Conservation (phyloP, 2,888 invertebrate genomes). For the Creontiades dilutus region DNA sequence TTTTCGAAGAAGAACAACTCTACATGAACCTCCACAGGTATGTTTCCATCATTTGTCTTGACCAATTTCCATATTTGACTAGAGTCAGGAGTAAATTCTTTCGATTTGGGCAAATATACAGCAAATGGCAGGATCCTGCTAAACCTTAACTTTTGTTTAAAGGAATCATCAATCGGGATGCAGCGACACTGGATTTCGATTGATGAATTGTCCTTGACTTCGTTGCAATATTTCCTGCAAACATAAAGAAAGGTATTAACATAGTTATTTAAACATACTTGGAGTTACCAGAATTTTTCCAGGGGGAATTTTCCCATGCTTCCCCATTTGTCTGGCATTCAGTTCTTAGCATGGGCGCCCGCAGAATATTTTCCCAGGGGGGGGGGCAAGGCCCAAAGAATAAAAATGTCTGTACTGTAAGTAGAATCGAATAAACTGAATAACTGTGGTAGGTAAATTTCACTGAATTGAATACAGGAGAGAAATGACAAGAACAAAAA, state of each 20-base stretch:
- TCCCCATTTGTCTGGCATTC: too few relatives aligned
- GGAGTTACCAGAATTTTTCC: too few relatives aligned
- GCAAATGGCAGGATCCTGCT: constrained; percentile 67
- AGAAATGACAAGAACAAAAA: too few relatives aligned
- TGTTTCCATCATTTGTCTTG: background rate
- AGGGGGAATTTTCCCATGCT: too few relatives aligned
- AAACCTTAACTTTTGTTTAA: constrained; percentile 41
- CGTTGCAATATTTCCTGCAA: background rate
- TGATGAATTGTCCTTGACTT: background rate
- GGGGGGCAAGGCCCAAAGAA: too few relatives aligned
- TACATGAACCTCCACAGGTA: constrained; percentile 25
- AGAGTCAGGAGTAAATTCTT: background rate
- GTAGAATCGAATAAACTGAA: too few relatives aligned
- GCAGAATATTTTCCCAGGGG: too few relatives aligned
- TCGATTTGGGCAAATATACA: constrained; percentile 64
- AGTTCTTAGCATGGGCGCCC: too few relatives aligned
- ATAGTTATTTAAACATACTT: too few relatives aligned
- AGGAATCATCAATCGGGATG: constrained; percentile 53
- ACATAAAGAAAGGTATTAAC: background rate
- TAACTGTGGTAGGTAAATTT: too few relatives aligned
- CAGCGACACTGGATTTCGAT: constrained; percentile 57
- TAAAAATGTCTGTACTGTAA: too few relatives aligned
- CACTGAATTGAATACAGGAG: too few relatives aligned
- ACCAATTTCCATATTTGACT: constrained; percentile 42
- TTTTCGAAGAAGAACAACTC: constrained; percentile 47